phyloP scores from a whole-genome alignment of 92 coral and sea anemone species.

The Muricea muricata region DNA sequence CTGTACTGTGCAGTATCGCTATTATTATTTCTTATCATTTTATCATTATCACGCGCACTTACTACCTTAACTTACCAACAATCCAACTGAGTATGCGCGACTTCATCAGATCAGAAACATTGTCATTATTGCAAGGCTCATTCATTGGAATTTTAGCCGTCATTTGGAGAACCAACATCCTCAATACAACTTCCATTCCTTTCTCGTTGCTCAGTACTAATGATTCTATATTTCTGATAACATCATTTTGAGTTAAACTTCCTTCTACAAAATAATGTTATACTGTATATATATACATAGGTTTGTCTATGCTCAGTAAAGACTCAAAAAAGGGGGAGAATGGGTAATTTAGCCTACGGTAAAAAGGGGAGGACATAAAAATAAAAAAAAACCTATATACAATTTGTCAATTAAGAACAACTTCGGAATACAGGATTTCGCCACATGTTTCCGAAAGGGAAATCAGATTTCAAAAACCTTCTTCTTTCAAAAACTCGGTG shows the following conservation, averaged over 20 bases:
- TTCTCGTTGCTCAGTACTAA: not conserved
- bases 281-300: no score
- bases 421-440: no score
- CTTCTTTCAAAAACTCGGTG: no score
- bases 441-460: no score
- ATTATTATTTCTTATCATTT: not conserved
- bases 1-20: not conserved
- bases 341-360: no score
- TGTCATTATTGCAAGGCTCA: not conserved
- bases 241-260: not conserved
- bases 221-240: not conserved
- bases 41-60: not conserved
- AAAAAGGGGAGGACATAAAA: no score
- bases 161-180: conserved; percentile 29
- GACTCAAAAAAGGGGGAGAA: no score
- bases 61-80: conserved; percentile 17
- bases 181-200: conserved; percentile 38
- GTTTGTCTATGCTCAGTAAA: no score
- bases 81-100: conserved; percentile 8
- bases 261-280: not conserved
- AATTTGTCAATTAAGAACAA: no score
- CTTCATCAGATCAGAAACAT: not conserved
- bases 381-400: no score
- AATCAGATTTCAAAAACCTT: no score
- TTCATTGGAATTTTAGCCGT: not conserved